These are phyloP conservation scores for Microplitis deprimator DNA, from an alignment of 2,888 invertebrate species.

Conservation along the genomic window DNA sequence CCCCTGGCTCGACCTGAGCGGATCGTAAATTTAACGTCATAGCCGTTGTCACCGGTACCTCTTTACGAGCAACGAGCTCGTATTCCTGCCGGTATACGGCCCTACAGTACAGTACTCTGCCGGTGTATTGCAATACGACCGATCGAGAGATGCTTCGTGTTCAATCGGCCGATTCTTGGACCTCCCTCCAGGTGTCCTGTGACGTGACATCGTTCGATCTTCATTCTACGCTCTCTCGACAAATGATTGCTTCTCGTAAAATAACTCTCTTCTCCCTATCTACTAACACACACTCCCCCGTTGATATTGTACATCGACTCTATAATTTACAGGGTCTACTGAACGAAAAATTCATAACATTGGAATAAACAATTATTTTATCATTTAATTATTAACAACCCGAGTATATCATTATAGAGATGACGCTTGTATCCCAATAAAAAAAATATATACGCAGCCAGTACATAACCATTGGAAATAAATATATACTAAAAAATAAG, in stretches of 20 bases:
- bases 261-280: slow-evolving; percentile 10
- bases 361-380: not conserved
- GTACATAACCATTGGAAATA: no score
- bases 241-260: slow-evolving; percentile 22
- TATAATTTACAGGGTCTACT: not conserved
- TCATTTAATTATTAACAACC: no score
- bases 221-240: slow-evolving; percentile 38
- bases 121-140: slow-evolving; percentile 13
- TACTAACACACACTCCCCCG: not conserved
- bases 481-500: no score
- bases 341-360: not conserved
- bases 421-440: no score
- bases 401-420: no score
- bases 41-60: slow-evolving; percentile 65
- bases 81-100: slow-evolving; percentile 43
- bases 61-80: slow-evolving; percentile 62
- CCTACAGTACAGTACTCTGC: slow-evolving; percentile 9
- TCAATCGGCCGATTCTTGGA: slow-evolving; percentile 10
- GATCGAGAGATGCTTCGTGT: slow-evolving; percentile 28
- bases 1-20: slow-evolving; percentile 54
- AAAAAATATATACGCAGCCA: no score
- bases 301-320: not conserved
- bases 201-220: slow-evolving; percentile 38
- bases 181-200: slow-evolving; percentile 30
- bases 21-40: slow-evolving; percentile 66